A percentile compares a stretch with the other conserved stretches of the same genome.
These are phyloP conservation scores for Pangasius macronema DNA, from an alignment of 2,797 vertebrate genomes.

Conservation along the genomic window DNA sequence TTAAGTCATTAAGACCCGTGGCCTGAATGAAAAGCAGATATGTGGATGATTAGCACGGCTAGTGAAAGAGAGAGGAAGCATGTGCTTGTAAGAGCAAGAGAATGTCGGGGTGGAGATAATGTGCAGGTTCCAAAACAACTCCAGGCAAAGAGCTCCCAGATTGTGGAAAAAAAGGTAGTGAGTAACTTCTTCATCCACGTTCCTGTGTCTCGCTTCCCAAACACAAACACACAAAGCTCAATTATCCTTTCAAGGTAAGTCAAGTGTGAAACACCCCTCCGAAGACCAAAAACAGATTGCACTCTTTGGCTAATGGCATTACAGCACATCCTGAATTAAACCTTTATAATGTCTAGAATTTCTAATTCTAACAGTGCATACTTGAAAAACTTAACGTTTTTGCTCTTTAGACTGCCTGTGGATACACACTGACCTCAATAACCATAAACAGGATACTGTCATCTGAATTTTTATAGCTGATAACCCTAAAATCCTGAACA, in stretches of 20 bases:
- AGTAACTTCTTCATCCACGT: constrained; percentile 29
- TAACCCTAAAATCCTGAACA: constrained; percentile 26
- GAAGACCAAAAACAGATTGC: constrained; percentile 39
- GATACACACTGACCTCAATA: constrained; percentile 28
- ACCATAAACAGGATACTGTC: constrained; percentile 22
- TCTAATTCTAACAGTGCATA: constrained; percentile 24
- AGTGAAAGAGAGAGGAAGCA: constrained; percentile 41
- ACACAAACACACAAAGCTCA: constrained; percentile 38
- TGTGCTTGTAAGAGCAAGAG: constrained; percentile 11
- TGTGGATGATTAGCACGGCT: constrained; percentile 36
- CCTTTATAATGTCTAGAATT: not conserved
- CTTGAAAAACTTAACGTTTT: not conserved
- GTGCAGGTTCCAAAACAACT: constrained; percentile 33
- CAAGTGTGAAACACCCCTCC: constrained; percentile 38
- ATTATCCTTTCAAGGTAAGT: constrained; percentile 40
- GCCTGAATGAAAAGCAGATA: constrained; percentile 74
- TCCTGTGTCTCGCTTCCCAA: constrained; percentile 16
- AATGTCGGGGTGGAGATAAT: constrained; percentile 50
- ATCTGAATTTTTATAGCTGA: constrained; percentile 1
- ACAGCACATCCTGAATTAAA: constrained; percentile 8
- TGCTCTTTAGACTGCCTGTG: constrained; percentile 25
- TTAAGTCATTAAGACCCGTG: constrained; percentile 69
- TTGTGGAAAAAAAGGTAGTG: not conserved
- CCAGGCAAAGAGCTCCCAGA: constrained; percentile 45
- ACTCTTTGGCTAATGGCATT: constrained; percentile 28